Conservation (phyloP, 2,888 invertebrate species). For the Troilus luridus region DNA sequence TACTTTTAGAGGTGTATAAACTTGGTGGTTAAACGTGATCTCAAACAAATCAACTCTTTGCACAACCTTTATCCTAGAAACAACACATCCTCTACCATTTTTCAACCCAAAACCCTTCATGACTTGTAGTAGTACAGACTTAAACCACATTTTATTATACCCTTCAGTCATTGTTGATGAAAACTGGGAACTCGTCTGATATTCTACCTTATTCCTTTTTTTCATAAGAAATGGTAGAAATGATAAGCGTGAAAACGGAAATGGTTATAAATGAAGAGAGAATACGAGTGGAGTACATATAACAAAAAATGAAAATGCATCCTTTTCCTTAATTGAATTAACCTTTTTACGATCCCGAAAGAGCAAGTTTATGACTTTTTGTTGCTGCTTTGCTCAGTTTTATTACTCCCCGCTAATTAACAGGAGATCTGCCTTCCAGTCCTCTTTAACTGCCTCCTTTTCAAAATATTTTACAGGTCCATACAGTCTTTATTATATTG, state of each 20-base stretch:
- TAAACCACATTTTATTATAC: no score
- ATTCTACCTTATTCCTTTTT: not conserved
- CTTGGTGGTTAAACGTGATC: no score
- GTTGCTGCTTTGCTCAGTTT: slow-evolving; percentile 20
- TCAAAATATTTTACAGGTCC: slow-evolving; percentile 28
- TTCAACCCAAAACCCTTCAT: no score
- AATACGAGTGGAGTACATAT: not conserved
- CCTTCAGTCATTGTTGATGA: no score
- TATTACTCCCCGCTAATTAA: slow-evolving; percentile 44
- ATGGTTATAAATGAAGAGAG: not conserved
- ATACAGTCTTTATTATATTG: not conserved
- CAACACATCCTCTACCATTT: no score
- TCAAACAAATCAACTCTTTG: no score
- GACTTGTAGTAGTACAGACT: no score
- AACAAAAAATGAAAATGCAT: not conserved
- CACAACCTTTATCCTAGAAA: no score
- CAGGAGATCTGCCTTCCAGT: not conserved
- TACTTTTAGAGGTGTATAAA: no score
- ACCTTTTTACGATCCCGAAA: slow-evolving; percentile 48
- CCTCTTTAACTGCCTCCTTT: slow-evolving; percentile 13
- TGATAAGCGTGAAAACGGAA: slow-evolving; percentile 9
- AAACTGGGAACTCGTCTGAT: not conserved
- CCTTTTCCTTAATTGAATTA: slow-evolving; percentile 51
- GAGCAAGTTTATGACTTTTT: slow-evolving; percentile 46
- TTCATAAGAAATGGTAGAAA: not conserved